A percentile compares a stretch with the other conserved stretches of the same genome.
Conservation (phyloP, 2,113 vertebrate species). For the human region DNA sequence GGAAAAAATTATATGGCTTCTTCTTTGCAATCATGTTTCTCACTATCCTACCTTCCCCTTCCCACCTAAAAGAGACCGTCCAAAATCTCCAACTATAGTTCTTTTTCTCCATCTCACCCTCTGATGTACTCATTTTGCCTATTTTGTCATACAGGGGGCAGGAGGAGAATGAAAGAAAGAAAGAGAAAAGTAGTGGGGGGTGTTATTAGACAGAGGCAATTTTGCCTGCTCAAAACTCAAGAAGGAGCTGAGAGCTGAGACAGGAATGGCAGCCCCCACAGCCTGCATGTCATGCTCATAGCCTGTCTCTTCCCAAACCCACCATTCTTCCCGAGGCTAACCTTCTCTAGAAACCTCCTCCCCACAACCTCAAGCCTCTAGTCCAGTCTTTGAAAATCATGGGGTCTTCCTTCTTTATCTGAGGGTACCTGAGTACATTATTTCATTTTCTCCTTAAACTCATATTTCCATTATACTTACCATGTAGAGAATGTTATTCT, state of each 20-base stretch:
- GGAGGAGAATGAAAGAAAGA: neutral
- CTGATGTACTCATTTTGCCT: neutral
- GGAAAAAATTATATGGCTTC: neutral
- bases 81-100: neutral
- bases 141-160: neutral
- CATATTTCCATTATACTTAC: neutral
- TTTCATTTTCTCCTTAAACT: conserved; percentile 13
- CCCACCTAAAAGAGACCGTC: neutral
- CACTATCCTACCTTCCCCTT: neutral
- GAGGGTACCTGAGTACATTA: neutral
- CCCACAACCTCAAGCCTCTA: neutral
- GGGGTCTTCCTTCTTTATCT: neutral
- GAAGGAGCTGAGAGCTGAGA: neutral
- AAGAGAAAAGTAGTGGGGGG: neutral
- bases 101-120: neutral
- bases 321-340: neutral
- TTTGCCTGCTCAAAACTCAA: neutral
- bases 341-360: neutral
- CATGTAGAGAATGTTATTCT: neutral
- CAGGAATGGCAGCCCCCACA: neutral
- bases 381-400: neutral
- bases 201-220: neutral
- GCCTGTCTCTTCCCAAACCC: neutral
- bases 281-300: neutral
- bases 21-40: neutral